A percentile compares a stretch with the other conserved stretches of the same genome.
phyloP scores from a whole-genome alignment of 2,113 vertebrate species.

The Strix aluco region DNA sequence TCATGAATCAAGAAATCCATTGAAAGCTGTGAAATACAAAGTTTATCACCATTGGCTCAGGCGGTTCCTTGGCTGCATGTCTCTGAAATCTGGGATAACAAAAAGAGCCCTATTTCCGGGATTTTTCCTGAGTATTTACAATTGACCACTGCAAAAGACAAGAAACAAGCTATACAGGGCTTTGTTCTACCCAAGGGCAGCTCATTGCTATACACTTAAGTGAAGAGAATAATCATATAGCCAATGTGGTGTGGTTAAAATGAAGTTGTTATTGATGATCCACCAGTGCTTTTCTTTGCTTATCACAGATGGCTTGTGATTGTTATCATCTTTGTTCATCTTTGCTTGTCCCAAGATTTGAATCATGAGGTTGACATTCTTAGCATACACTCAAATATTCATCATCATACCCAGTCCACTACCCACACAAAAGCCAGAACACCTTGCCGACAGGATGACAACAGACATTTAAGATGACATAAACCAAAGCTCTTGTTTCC shows the following conservation, averaged over 20 bases:
- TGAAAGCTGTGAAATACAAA: neutral
- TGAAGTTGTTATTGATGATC: neutral
- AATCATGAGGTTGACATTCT: neutral
- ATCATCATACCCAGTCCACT: neutral
- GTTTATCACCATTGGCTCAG: neutral
- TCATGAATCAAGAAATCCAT: neutral
- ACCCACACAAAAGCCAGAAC: neutral
- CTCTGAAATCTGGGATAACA: neutral
- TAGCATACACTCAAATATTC: neutral
- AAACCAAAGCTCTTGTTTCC: neutral
- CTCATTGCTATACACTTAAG: neutral
- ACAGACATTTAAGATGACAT: neutral
- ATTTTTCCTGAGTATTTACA: neutral
- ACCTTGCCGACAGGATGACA: neutral
- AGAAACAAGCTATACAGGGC: neutral
- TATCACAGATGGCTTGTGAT: neutral
- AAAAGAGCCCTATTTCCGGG: neutral
- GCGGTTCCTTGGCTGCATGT: neutral
- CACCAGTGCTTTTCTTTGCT: neutral
- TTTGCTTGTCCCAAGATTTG: neutral
- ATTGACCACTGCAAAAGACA: neutral
- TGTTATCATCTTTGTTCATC: neutral
- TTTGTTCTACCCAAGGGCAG: neutral
- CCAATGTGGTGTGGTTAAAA: neutral
- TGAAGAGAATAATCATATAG: neutral